phyloP scores from a whole-genome alignment of 2,113 vertebrate genomes.

The Carassius carassius region DNA sequence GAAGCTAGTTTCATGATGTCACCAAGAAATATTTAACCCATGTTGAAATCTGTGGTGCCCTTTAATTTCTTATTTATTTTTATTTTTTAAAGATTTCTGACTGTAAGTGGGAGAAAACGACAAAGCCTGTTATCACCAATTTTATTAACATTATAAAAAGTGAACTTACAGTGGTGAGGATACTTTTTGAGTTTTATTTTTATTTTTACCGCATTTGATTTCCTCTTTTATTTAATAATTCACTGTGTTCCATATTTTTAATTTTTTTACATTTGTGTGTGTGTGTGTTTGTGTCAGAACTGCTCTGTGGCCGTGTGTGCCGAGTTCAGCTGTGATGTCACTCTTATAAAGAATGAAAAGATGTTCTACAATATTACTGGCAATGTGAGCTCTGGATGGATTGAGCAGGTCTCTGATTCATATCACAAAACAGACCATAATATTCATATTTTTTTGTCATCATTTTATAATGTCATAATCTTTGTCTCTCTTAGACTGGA shows the following conservation, averaged over 20 bases:
- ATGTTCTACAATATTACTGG: conserved; percentile 72
- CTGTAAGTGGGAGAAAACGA: conserved; percentile 53
- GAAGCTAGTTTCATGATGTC: too few species aligned
- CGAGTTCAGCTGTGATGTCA: conserved; percentile 67
- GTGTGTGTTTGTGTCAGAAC: conserved; percentile 65
- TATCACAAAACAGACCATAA: not conserved
- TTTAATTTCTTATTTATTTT: not conserved
- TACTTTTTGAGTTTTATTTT: not conserved
- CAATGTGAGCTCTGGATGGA: conserved; percentile 77
- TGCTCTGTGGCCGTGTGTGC: conserved; percentile 75
- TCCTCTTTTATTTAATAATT: not conserved
- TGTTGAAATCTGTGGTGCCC: not conserved
- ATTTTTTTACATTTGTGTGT: conserved; percentile 54
- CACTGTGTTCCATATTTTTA: not conserved
- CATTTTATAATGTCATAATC: not conserved
- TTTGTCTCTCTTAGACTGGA: conserved; percentile 58
- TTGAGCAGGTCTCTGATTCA: conserved; percentile 72
- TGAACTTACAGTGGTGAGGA: conserved; percentile 64
- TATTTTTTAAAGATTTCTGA: conserved; percentile 65
- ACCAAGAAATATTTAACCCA: not conserved
- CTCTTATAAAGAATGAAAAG: conserved; percentile 56
- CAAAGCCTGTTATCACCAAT: conserved; percentile 36
- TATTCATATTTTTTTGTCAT: not conserved
- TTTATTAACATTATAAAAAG: conserved; percentile 60
- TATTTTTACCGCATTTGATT: not conserved